Percentiles rank a stretch among this genome's conserved stretches.
Conservation (phyloP, 2,113 vertebrate species). For the Psittacula cyanocephala region DNA sequence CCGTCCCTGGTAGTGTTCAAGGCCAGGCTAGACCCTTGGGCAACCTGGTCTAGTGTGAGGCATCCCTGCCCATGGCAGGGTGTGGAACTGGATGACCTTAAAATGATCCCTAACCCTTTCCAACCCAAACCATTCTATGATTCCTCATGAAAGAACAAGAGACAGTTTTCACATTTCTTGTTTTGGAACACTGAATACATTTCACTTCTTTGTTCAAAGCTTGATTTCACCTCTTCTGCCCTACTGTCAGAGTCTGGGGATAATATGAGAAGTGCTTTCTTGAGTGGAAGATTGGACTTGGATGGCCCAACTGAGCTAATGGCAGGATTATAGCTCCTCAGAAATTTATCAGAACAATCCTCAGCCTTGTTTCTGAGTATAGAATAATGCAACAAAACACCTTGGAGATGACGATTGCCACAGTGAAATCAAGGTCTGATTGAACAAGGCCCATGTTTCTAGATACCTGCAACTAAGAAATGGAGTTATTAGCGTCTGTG, state of each 20-base stretch:
- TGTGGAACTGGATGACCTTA: not conserved
- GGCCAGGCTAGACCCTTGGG: not conserved
- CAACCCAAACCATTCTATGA: not conserved
- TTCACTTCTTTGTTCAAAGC: not conserved
- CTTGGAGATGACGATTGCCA: not conserved
- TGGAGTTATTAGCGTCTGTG: not conserved
- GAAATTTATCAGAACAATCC: not conserved
- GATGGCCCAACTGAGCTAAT: not conserved
- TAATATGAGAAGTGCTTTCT: not conserved
- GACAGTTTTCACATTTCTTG: not conserved
- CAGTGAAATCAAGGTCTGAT: not conserved
- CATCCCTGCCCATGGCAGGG: not conserved
- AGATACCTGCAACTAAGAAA: not conserved
- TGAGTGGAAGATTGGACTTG: not conserved
- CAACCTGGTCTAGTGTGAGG: not conserved
- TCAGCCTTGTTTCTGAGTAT: not conserved
- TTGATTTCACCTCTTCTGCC: not conserved
- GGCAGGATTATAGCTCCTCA: not conserved
- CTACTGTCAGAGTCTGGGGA: not conserved
- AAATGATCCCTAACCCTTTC: not conserved
- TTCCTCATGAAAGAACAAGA: not conserved
- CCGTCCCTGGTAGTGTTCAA: not conserved
- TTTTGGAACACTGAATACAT: not conserved
- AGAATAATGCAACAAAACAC: not conserved
- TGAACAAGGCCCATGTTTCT: not conserved